Evolutionary conservation across 2,113 vertebrate species (phyloP), one percentile per base, ranked within the genome.

Genomic region (Kryptolebias marmoratus): DNA sequence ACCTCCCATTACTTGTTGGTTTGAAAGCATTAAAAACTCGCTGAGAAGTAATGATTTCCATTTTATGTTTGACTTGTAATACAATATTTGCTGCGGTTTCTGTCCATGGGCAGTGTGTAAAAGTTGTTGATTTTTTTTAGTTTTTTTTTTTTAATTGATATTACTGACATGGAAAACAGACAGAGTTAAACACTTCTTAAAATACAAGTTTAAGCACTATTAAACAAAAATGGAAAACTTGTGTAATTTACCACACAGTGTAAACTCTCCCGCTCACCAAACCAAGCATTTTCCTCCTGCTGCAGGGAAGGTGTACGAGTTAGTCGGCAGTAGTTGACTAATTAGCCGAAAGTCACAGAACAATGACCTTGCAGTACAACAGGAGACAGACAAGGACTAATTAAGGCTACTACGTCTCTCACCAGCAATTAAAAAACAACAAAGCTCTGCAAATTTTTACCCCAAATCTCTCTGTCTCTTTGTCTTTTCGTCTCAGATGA

Each of bases 371-470:
- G 62, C 66, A 71, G 64, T 77, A 84, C 72, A 85, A 87, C 79
- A 69, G 71, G 70, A 88, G 81, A 84, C 75, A 89, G 80, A 81
- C 45, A 55, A 77, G 76, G 75, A 89, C 91, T 87, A 90, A 92
- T 93, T 92, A 91, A 84, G 69, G 73, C 73, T 73, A 83, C 79
- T 66, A 75, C 80, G 87, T 84, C 77, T 87, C 82, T 89, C 84
- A 84, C 70, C 79, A 52, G 89, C 89, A 93, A 91, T 91, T 88
- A 90, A 88, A 89, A 90, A 92, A 93, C 73, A 85, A 90, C 87
- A 84, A 82, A 81, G 79, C 89, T 77, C 71, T 68, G 90, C 89
- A 92, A 44, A 74, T 81, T 85, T 83, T 70, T 69, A 63, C 52
- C 67, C 65, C 67, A 85, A 87, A 85, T 77, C 76, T 72, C 77